Conservation (phyloP, 2,888 invertebrate genomes). For the Hirudinaria manillensis region DNA sequence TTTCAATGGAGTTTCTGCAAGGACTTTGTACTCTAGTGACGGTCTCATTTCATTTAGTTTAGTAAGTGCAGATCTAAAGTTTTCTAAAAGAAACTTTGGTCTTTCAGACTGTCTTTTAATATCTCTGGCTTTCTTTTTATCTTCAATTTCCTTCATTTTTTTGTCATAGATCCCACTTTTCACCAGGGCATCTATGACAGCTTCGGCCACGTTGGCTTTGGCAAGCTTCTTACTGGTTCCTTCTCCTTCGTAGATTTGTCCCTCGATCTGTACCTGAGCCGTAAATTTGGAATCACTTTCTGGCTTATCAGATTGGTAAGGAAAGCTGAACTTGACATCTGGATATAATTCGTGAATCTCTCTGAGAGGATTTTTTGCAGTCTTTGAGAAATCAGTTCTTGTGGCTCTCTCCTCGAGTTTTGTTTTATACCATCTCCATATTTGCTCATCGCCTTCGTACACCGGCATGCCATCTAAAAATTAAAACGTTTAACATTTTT, state of each 20-base stretch:
- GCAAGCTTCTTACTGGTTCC: constrained; percentile 27
- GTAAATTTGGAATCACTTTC: not conserved
- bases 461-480: constrained; percentile 28
- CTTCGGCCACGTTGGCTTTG: not conserved
- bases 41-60: constrained; percentile 25
- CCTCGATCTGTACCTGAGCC: constrained; percentile 20
- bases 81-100: not conserved
- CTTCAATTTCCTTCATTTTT: constrained; percentile 20
- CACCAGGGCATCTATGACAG: constrained; percentile 15
- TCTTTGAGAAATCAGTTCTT: constrained; percentile 1
- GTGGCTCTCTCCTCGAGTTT: constrained; percentile 23
- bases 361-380: constrained; percentile 6
- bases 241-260: constrained; percentile 17
- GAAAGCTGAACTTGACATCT: constrained; percentile 20
- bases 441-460: constrained; percentile 29
- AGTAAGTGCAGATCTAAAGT: constrained; percentile 14
- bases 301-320: not conserved
- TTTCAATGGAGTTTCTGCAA: constrained; percentile 21
- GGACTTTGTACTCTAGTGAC: constrained; percentile 20
- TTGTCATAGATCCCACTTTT: constrained; percentile 17
- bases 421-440: constrained; percentile 28
- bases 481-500: not conserved
- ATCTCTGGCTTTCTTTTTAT: constrained; percentile 14
- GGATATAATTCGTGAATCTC: constrained; percentile 27
- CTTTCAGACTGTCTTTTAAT: constrained; percentile 15